Evolutionary conservation across 1,140 invertebrate genomes (phyloP).

Genomic region (Anagrus nilaparvatae): DNA sequence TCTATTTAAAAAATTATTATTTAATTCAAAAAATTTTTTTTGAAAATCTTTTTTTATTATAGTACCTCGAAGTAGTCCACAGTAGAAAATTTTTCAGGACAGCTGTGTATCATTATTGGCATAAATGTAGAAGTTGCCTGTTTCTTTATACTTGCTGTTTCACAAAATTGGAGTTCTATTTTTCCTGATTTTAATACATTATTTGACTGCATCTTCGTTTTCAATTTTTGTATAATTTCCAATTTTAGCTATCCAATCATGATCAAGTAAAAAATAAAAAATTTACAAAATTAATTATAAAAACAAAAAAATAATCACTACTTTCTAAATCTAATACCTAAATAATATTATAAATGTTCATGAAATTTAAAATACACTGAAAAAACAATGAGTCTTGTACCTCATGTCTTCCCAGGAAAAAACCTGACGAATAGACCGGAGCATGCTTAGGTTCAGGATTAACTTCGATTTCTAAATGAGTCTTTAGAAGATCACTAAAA

Average conservation of each 20-base stretch:
- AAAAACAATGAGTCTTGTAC: constrained; percentile 42
- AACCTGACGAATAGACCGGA: constrained; percentile 51
- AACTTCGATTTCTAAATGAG: constrained; percentile 60
- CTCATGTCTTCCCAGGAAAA: constrained; percentile 69
- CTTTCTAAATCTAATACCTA: too few species aligned
- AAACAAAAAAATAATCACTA: background rate
- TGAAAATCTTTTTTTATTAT: too few species aligned
- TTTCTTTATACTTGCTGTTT: constrained; percentile 34
- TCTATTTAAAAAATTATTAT: constrained; percentile 40
- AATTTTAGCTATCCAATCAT: constrained; percentile 45
- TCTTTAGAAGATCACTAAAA: constrained; percentile 60
- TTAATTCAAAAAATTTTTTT: constrained; percentile 8
- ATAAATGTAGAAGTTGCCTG: constrained; percentile 47
- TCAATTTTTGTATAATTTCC: constrained; percentile 48
- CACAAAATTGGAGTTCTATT: constrained; percentile 54
- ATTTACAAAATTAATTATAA: background rate
- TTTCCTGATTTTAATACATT: constrained; percentile 46
- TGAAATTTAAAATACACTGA: too few species aligned
- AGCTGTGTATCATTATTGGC: constrained; percentile 63
- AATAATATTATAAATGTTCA: too few species aligned
- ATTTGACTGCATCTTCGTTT: constrained; percentile 40
- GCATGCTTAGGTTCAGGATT: constrained; percentile 22
- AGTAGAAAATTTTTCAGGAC: constrained; percentile 69
- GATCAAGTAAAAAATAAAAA: background rate
- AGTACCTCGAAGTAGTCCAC: constrained; percentile 70